Evolutionary conservation across 2,113 vertebrate genomes (phyloP).

Genomic region (Eulacestoma nigropectus): DNA sequence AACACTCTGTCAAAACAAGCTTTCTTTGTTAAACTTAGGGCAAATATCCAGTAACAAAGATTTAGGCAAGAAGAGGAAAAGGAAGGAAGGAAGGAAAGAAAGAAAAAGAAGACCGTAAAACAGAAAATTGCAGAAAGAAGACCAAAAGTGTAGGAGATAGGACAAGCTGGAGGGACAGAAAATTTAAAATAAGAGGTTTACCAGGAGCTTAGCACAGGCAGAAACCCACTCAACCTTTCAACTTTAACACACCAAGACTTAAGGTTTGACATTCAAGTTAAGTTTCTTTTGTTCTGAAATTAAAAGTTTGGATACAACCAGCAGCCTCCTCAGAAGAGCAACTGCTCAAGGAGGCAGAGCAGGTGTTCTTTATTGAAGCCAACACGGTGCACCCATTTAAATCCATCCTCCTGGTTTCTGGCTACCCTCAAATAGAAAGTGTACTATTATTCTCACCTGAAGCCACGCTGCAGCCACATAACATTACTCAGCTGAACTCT

Average conservation of each 20-base stretch:
- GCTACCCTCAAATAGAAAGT: not conserved
- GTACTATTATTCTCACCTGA: not conserved
- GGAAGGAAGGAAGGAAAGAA: not conserved
- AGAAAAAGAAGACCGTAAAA: not conserved
- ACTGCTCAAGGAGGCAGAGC: not conserved
- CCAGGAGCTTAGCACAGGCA: not conserved
- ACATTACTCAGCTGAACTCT: not conserved
- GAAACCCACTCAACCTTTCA: not conserved
- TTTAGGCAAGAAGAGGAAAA: not conserved
- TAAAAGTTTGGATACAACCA: not conserved
- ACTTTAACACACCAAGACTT: not conserved
- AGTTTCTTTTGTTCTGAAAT: not conserved
- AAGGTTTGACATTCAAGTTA: not conserved
- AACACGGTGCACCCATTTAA: rapidly evolving
- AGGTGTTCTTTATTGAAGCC: not conserved
- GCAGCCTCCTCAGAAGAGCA: not conserved
- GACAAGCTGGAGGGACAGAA: not conserved
- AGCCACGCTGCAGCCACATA: not conserved
- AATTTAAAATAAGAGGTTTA: not conserved
- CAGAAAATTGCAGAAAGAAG: not conserved
- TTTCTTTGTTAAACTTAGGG: not conserved
- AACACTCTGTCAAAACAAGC: not conserved
- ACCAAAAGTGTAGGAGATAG: not conserved
- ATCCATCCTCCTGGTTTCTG: not conserved
- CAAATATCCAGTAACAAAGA: not conserved